Percentiles rank a stretch among this genome's conserved stretches.
Evolutionary conservation across 2,888 invertebrate genomes (phyloP).

Genomic region (Zaprionus lineosus): DNA sequence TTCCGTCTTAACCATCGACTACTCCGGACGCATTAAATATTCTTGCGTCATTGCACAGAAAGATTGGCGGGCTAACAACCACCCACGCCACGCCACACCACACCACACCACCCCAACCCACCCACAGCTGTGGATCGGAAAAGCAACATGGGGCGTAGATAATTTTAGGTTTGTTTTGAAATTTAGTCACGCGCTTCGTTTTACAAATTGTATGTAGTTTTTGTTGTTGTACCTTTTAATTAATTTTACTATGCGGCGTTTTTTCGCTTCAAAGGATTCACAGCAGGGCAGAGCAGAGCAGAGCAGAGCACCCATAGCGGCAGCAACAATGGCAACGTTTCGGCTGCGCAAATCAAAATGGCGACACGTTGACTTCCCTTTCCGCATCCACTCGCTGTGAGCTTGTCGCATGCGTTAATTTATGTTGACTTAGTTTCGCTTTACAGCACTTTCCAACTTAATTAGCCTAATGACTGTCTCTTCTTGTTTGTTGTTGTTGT

Average conservation of each 20-base stretch:
- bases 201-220: conserved; percentile 51
- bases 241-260: conserved; percentile 60
- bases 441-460: conserved; percentile 39
- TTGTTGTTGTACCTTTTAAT: conserved; percentile 60
- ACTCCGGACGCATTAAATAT: conserved; percentile 72
- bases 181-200: conserved; percentile 65
- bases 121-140: background rate
- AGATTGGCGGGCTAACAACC: conserved; percentile 4
- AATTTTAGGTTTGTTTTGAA: conserved; percentile 64
- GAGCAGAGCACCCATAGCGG: background rate
- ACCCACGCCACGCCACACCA: too few relatives aligned
- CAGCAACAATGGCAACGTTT: conserved; percentile 7
- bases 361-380: conserved; percentile 65
- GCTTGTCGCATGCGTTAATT: conserved; percentile 67
- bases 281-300: conserved; percentile 3
- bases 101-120: too few relatives aligned
- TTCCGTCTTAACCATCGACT: conserved; percentile 64
- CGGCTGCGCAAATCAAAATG: conserved; percentile 70
- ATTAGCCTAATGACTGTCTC: conserved; percentile 28
- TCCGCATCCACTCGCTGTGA: conserved; percentile 41
- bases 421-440: conserved; percentile 49
- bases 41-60: conserved; percentile 66
- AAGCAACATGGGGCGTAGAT: background rate
- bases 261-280: conserved; percentile 51
- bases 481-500: conserved; percentile 5